phyloP scores from a whole-genome alignment of 2,888 invertebrate species.

The Drosophila maculinotata region DNA sequence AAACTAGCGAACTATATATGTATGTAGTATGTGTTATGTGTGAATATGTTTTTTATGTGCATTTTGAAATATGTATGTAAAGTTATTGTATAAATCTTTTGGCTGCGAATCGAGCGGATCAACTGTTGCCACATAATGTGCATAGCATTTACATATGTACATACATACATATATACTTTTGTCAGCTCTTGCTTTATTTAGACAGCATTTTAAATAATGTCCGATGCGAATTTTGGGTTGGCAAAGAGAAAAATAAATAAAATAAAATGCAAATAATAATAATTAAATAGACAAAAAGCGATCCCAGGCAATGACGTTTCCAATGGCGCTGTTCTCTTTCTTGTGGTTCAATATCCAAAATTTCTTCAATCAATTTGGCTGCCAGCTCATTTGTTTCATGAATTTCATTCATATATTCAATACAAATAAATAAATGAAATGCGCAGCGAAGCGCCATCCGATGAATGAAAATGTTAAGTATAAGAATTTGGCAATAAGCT shows the following conservation, averaged over 20 bases:
- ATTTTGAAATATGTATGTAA: constrained; percentile 12
- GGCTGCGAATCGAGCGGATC: constrained; percentile 3
- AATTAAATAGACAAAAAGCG: constrained; percentile 16
- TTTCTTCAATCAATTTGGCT: constrained; percentile 67
- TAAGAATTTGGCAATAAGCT: constrained; percentile 36
- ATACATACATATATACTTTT: constrained; percentile 13
- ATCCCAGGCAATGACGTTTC: constrained; percentile 41
- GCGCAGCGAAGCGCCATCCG: constrained; percentile 39
- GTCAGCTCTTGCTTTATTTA: constrained; percentile 30
- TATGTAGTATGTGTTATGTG: neutral
- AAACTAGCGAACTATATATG: constrained; percentile 2
- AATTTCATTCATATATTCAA: constrained; percentile 67
- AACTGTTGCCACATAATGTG: constrained; percentile 3
- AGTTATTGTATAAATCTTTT: constrained; percentile 21
- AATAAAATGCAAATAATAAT: neutral
- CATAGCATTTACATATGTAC: constrained; percentile 3
- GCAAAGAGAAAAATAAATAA: constrained; percentile 6
- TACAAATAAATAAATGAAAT: constrained; percentile 54
- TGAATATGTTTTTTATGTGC: constrained; percentile 3
- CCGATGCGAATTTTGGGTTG: constrained; percentile 15
- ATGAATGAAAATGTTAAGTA: constrained; percentile 53
- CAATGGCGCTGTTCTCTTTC: constrained; percentile 26
- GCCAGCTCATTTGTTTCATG: constrained; percentile 39
- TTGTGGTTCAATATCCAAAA: constrained; percentile 71
- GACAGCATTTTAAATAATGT: constrained; percentile 10